Evolutionary conservation across 2,113 vertebrate genomes (phyloP), one percentile per base, ranked within the genome.

Genomic region (Rhinolophus ferrumequinum): DNA sequence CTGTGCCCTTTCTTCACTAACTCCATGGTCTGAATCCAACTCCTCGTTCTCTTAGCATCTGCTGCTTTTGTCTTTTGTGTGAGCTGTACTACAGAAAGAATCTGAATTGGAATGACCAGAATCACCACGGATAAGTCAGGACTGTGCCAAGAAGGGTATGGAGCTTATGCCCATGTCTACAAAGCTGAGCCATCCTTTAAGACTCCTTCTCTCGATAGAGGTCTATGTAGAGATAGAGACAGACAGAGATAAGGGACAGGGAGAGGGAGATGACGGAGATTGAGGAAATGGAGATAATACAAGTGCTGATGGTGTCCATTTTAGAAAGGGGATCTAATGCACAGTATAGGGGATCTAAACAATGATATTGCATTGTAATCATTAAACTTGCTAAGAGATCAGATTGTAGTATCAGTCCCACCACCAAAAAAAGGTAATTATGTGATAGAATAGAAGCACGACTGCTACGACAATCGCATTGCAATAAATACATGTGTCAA

Each of bases 91-190:
- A n/a, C 50, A 60, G 33, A 75, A 84, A 72, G 6, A 54, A 35
- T 2, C 10, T 41, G 50, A 64, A 64, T 58, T 8, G 38, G 30
- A 89, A 58, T 80, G 7, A 41, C 82, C 21, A 47, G 47, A 83
- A 60, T 90, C 4, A 72, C 18, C 44, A 26, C 21, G 33, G 52
- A 44, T 38, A 9, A 62, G 52, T 35, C 12, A 79, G n/a, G n/a
- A 22, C 30, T 94, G 1, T 52, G 7, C 35, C 33, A 75, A 88
- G 56, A 81, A 62, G 5, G 1, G 7, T 6, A 4, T 44, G 18
- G 4, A 38, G 9, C 19, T 28, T n/a, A 35, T 11, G 1, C 10
- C 35, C 13, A 21, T 6, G 5, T 3, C 38, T 38, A 1, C 10
- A 66, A 69, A 82, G 47, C 5, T 14, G 41, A 30, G 5, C 19